Conservation (phyloP, 2,113 vertebrate genomes). For the Ivindomyrus marchei region DNA sequence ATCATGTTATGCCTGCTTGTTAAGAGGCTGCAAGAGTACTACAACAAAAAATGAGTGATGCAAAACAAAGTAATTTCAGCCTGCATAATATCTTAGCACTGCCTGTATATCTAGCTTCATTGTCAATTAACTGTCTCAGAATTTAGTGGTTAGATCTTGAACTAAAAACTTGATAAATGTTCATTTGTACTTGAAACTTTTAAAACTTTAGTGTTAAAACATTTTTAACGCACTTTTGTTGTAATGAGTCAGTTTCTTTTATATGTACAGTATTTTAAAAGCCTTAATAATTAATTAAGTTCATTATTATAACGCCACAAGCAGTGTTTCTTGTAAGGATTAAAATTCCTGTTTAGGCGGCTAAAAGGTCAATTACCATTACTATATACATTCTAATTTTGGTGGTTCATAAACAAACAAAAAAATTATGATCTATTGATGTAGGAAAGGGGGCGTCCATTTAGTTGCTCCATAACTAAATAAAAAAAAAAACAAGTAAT, state of each 20-base stretch:
- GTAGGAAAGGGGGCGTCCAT: not conserved
- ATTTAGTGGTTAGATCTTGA: not conserved
- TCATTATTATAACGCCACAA: not conserved
- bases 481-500: not conserved
- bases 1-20: not conserved
- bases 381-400: not conserved
- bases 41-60: not conserved
- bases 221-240: not conserved
- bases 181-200: not conserved
- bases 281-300: not conserved
- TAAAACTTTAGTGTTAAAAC: not conserved
- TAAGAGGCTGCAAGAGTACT: not conserved
- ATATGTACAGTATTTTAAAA: not conserved
- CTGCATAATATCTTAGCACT: not conserved
- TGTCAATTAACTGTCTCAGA: not conserved
- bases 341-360: not conserved
- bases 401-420: not conserved
- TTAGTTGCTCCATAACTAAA: not conserved
- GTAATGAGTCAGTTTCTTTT: not conserved
- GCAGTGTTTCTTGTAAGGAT: not conserved
- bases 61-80: not conserved
- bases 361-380: not conserved
- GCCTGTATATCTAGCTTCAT: not conserved
- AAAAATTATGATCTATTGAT: not conserved
- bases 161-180: not conserved